Base-by-base conservation (phyloP, 2,888 invertebrate genomes). In the Apamea sordens region DNA sequence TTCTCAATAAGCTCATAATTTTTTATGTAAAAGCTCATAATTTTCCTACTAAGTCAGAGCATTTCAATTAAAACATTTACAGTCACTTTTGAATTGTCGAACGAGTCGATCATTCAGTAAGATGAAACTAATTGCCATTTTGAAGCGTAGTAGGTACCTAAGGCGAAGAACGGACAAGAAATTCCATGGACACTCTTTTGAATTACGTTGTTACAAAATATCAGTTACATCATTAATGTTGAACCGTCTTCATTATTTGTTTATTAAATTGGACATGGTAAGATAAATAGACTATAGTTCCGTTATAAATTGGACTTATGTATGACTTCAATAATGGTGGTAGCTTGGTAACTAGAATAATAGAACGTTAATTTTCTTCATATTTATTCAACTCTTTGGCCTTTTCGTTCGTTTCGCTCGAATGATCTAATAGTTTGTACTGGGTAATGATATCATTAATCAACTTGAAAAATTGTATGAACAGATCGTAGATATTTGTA, bases 321-420 rank as follows among this genome's bases (percentile, higher is more conserved):
- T 36, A 36, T 56, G 41, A 47, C 15, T n/a, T 15, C 3, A 8
- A 50, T 50, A 79, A 50, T 59, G 21, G 28, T 32, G 2, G 15
- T 41, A 13, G 41, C 4, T 41, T 44, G 24, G n/a, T 32, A 59
- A 65, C 7, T 53, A 32, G 2, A 63, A n/a, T 53, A 63, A 44
- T 53, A 69, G 2, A 44, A 24, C 8, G 5, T 79, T 44, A 44
- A 63, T 53, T 53, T 53, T 77, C 41, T 68, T 61, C 41, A 32
- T 78, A 68, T 61, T 68, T 78, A 41, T 61, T 68, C 28, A 78
- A 41, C 13, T 18, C 15, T 53, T 13, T 28, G 18, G 5, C 1
- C 65, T 44, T 77, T 56, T 5, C 21, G 10, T 65, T 56, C 11
- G 3, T 28, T 50, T 41, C 10, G 13, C 21, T 18, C 18, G 7